phyloP scores from a whole-genome alignment of 2,113 vertebrate genomes.

The Trichechus manatus region DNA sequence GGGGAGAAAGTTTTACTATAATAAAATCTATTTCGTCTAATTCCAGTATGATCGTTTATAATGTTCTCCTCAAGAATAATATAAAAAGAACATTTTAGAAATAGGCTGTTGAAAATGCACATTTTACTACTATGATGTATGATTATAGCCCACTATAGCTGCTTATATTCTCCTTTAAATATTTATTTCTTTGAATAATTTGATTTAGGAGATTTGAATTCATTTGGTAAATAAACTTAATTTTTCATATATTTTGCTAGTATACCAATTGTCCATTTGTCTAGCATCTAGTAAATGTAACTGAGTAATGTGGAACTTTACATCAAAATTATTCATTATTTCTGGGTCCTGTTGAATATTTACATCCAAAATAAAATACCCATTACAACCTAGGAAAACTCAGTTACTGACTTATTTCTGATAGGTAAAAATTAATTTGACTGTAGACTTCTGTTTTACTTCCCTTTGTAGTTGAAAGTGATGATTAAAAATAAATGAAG shows the following conservation, averaged over 20 bases:
- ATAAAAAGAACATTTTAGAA: conserved; percentile 61
- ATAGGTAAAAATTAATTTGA: conserved; percentile 76
- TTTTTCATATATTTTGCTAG: conserved; percentile 77
- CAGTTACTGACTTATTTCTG: conserved; percentile 52
- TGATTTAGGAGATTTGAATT: conserved; percentile 78
- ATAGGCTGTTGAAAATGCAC: conserved; percentile 47
- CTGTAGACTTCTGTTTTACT: conserved; percentile 52
- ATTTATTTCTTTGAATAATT: conserved; percentile 82
- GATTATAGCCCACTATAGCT: conserved; percentile 73
- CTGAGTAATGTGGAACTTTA: conserved; percentile 53
- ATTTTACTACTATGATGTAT: conserved; percentile 64
- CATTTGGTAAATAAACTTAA: conserved; percentile 73
- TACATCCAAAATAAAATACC: conserved; percentile 59
- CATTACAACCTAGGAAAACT: conserved; percentile 48
- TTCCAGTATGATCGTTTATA: conserved; percentile 66
- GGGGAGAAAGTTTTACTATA: conserved; percentile 43
- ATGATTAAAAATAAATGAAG: conserved; percentile 80
- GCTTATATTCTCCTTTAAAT: conserved; percentile 77
- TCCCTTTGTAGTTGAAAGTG: conserved; percentile 75
- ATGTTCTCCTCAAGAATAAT: conserved; percentile 61
- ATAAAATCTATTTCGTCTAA: conserved; percentile 68
- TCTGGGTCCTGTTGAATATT: conserved; percentile 65
- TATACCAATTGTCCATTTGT: conserved; percentile 63
- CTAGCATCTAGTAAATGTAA: conserved; percentile 62
- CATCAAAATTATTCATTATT: conserved; percentile 61